phyloP scores from a whole-genome alignment of 2,113 vertebrate species.

The Chionomys nivalis region DNA sequence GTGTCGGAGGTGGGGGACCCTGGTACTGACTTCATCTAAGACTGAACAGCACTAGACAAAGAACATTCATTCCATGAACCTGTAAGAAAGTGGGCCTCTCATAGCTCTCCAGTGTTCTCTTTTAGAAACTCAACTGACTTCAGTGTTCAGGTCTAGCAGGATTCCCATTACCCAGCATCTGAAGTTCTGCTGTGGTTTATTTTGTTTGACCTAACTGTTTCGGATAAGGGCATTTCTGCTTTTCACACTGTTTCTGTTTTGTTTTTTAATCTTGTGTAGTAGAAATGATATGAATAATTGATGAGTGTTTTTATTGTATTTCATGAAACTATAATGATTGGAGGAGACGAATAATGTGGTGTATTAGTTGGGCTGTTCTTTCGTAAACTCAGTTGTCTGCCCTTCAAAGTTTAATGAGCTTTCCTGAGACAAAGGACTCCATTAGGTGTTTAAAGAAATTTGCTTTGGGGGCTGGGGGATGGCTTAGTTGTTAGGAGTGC shows the following conservation, averaged over 20 bases:
- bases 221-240: slow-evolving; percentile 62
- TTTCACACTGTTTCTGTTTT: neutral
- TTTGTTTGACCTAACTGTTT: slow-evolving; percentile 62
- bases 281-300: slow-evolving; percentile 83
- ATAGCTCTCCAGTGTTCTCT: neutral
- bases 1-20: neutral
- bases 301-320: slow-evolving; percentile 80
- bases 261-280: slow-evolving; percentile 34
- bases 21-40: neutral
- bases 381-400: slow-evolving; percentile 22
- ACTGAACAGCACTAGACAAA: neutral
- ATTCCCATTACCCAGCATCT: neutral
- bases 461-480: slow-evolving; percentile 19
- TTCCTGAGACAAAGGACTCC: slow-evolving; percentile 68
- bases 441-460: slow-evolving; percentile 63
- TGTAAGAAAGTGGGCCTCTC: neutral
- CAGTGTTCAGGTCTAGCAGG: neutral
- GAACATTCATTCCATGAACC: neutral
- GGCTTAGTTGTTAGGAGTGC: neutral
- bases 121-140: neutral
- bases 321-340: slow-evolving; percentile 84
- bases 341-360: slow-evolving; percentile 67
- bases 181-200: neutral
- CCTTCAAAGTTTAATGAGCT: slow-evolving; percentile 83
- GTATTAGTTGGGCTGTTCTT: slow-evolving; percentile 29